Evolutionary conservation across 2,888 invertebrate species (phyloP), one percentile per base, ranked within the genome.

Genomic region (Mycalesis mineus): DNA sequence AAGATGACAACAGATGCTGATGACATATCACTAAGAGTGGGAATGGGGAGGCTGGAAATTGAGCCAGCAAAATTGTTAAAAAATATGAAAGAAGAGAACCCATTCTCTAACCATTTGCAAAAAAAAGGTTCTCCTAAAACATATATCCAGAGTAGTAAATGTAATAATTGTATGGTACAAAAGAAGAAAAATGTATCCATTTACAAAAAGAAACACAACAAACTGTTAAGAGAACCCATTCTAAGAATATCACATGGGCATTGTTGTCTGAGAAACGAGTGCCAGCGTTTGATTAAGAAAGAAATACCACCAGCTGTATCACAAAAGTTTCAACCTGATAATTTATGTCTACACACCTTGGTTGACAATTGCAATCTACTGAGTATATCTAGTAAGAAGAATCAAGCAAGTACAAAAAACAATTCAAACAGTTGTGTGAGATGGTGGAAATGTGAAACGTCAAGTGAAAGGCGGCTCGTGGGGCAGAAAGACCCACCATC

Each of bases 11-110:
- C 86, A 71, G 84, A 89, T 74, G 45, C 28, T 45, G 52, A 52
- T 22, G 91, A 91, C 57, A 74, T 88, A 67, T 77, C 86, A 58
- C 70, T 92, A 64, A 88, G 90, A 64, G 84, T 89, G 59, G 87
- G 90, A 73, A 82, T 92, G 80, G 87, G 85, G 62, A 91, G 88
- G 70, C 74, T 92, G 62, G 90, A 92, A 82, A 92, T 92, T 72
- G 90, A 91, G 65, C 85, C 90, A 29, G 69, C 74, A 42, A 81
- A 85, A 74, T 55, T 70, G 37, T 72, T 67, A 60, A 74, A 74
- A 61, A 70, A 57, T 42, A 36, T 61, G 3, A 77, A 66, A 59
- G 77, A 78, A 66, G 81, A 82, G 57, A 86, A 87, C 61, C 84
- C 86, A 44, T 84, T 87, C 66, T 65, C 67, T 63, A 71, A 64